Evolutionary conservation across 2,113 vertebrate species (phyloP), one percentile per base, ranked within the genome.

Genomic region (Tetrao urogallus): DNA sequence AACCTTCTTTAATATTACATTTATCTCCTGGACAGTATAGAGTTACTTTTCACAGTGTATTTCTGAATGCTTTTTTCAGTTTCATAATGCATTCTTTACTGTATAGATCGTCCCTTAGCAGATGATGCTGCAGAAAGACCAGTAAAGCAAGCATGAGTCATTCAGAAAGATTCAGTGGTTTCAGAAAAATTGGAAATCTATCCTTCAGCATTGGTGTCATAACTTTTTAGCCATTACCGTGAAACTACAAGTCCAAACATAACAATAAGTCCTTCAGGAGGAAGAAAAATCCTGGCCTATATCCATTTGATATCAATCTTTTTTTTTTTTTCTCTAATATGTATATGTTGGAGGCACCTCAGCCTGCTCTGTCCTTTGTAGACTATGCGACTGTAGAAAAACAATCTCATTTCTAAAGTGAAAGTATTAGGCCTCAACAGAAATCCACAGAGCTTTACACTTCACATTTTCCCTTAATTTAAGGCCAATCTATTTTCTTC

Each of bases 401-500:
- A 28, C 74, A 74, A 83, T 43, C 42, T 38, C 25, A 34, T 73
- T 82, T 66, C 36, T 56, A 58, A 92, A 9, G 64, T 66, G 89
- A 89, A 86, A 57, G 19, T 96, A 87, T 40, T 71, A 72, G 32
- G 94, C 21, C 60, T 73, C 76, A 90, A 81, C 54, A 82, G 61
- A 50, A 96, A 94, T 83, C 85, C 84, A 91, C 69, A 82, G 45
- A 87, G 54, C 57, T 86, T 61, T 65, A 80, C 79, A 80, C 87
- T 78, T 71, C 92, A 32, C 96, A 75, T 77, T 92, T 92, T 50
- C 71, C 82, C 96, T 71, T 88, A 58, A 70, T 76, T 92, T 75
- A 88, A 92, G 50, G 34, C 57, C 78, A 96, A 66, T n/a, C 71
- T 82, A 52, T n/a, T 94, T 75, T 25, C 50, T 89, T 91, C 74